Conservation (phyloP, 2,113 vertebrate genomes). For the Pleuronectes platessa region DNA sequence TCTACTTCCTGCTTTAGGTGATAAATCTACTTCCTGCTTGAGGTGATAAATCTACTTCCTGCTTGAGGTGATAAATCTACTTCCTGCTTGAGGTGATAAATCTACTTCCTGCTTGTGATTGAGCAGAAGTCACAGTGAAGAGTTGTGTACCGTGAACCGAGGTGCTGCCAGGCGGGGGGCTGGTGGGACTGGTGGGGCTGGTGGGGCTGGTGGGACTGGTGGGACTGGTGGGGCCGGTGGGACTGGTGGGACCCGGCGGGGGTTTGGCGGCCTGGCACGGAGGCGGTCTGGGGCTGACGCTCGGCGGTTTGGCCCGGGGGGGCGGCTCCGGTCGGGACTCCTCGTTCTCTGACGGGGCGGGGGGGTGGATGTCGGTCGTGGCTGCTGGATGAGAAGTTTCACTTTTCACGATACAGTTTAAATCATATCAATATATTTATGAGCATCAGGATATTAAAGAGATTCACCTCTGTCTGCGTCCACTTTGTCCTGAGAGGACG, state of each 20-base stretch:
- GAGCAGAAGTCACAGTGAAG: neutral
- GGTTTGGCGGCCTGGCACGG: constrained; percentile 80
- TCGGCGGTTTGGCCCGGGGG: constrained; percentile 80
- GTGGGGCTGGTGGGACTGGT: no score
- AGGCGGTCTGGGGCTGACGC: constrained; percentile 79
- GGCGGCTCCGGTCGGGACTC: constrained; percentile 83
- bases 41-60: neutral
- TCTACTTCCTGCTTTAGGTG: neutral
- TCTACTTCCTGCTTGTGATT: no score
- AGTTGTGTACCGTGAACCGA: constrained; percentile 73
- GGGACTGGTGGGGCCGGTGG: neutral
- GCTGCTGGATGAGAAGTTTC: neutral
- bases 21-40: no score
- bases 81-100: no score
- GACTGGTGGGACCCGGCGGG: constrained; percentile 58
- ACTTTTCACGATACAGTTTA: no score
- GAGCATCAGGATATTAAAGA: neutral
- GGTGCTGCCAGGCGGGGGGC: constrained; percentile 42
- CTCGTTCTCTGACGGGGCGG: constrained; percentile 49
- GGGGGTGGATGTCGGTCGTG: constrained; percentile 10
- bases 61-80: no score
- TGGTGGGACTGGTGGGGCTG: no score
- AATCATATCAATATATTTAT: no score
- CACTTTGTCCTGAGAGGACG: constrained; percentile 61
- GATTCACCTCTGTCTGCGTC: constrained; percentile 84